phyloP scores from a whole-genome alignment of 2,797 vertebrate species.

The Dromococcyx pavoninus region DNA sequence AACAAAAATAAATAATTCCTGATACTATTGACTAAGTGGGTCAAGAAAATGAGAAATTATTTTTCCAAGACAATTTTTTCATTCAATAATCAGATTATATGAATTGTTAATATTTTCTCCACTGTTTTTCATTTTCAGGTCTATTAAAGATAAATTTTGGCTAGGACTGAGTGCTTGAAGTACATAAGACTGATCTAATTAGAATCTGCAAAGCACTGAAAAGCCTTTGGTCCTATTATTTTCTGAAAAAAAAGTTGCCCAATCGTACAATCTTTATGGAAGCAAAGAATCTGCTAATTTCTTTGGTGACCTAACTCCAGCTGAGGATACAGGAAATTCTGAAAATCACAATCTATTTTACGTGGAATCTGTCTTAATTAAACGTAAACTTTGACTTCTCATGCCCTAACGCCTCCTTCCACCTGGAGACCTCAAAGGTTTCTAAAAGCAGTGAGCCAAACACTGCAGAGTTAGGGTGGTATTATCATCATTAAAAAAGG shows the following conservation, averaged over 20 bases:
- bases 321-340: background rate
- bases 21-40: background rate
- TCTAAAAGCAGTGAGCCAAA: conserved; percentile 28
- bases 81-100: background rate
- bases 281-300: background rate
- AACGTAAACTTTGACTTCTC: background rate
- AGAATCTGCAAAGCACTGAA: background rate
- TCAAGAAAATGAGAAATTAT: background rate
- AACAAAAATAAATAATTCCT: background rate
- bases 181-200: background rate
- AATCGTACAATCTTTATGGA: background rate
- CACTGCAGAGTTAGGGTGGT: background rate
- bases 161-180: background rate
- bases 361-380: conserved; percentile 11
- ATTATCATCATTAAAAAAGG: background rate
- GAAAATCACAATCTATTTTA: background rate
- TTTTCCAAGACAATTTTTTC: background rate
- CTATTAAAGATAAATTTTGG: background rate
- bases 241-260: background rate
- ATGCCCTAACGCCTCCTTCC: background rate
- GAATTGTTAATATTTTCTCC: background rate
- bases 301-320: background rate
- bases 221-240: background rate
- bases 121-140: background rate
- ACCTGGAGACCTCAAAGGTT: conserved; percentile 10